Base-by-base conservation (phyloP, 2,797 vertebrate genomes). In the Acrossocheilus fasciatus region DNA sequence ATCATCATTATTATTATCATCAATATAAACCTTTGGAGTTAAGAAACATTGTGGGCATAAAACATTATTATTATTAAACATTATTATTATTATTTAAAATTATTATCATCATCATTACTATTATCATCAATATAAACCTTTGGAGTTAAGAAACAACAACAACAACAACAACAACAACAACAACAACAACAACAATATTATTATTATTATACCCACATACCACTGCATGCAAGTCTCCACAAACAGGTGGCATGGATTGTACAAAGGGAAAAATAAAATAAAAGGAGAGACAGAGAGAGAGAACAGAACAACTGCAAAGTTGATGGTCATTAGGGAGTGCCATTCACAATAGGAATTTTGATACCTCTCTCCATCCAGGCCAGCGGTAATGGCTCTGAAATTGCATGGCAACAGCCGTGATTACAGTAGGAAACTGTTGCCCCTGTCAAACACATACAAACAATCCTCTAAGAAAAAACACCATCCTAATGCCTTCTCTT, bases 311-410 rank as follows among this genome's bases (percentile, higher is more conserved):
- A 36, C 23, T 85, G 50, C 23, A 26, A 62, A n/a, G 26, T 18
- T 73, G 66, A 81, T 86, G 54, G 80, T 73, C 84, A 86, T 86
- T 77, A 59, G 18, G 14, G 17, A 66, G 64, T 75, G 77, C 36
- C 87, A 87, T 87, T 87, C 86, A 62, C 85, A 59, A 84, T 72
- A 83, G 45, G 82, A 84, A 74, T 84, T 90, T 81, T 73, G 84
- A 57, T 62, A 72, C 66, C 57, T 73, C 18, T 66, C 77, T 84
- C 57, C 34, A 74, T 66, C 45, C 77, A 80, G 54, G 34, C 50
- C 78, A 81, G 50, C 17, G n/a, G 10, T 75, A 80, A 66, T 81
- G 59, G 83, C 39, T 70, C 52, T 64, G 34, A 59, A 78, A 87
- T 66, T 75, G 70, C 70, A 50, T 20, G 66, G 86, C 81, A 87